Percentiles rank a stretch among this genome's conserved stretches.
Conservation (phyloP, 2,888 invertebrate genomes). For the Podabrus alpinus region DNA sequence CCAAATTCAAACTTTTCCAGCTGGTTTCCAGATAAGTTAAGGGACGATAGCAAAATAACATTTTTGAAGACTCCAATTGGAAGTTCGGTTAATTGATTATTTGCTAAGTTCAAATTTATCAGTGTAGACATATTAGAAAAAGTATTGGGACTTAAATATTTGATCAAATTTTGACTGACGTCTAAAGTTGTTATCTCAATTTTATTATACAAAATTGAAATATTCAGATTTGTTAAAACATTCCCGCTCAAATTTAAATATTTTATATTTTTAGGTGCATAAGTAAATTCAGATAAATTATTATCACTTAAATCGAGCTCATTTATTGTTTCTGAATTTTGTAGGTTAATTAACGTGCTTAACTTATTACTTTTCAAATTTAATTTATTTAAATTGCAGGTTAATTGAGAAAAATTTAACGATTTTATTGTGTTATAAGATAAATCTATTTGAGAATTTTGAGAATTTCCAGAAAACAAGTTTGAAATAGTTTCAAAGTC, state of each 20-base stretch:
- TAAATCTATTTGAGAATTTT: neutral
- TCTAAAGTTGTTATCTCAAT: neutral
- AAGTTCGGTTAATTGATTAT: neutral
- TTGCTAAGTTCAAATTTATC: neutral
- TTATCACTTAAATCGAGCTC: slow-evolving; percentile 3
- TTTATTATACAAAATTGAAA: neutral
- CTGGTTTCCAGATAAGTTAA: slow-evolving; percentile 1
- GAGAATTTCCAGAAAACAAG: neutral
- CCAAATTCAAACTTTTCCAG: neutral
- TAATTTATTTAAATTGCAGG: neutral
- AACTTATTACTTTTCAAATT: neutral
- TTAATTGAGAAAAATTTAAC: neutral
- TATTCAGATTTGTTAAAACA: neutral
- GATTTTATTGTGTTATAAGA: neutral
- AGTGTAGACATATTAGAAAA: neutral
- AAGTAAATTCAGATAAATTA: neutral
- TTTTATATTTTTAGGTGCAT: neutral
- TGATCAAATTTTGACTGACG: neutral
- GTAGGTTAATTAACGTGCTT: neutral
- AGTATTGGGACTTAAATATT: neutral
- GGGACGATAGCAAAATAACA: neutral
- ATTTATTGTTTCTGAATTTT: neutral
- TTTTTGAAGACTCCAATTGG: slow-evolving; percentile 1
- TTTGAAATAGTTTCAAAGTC: neutral
- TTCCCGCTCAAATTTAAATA: slow-evolving; percentile 2